A percentile compares a stretch with the other conserved stretches of the same genome.
Conservation (phyloP, 2,888 invertebrate species). For the Drosophila meridionalis region DNA sequence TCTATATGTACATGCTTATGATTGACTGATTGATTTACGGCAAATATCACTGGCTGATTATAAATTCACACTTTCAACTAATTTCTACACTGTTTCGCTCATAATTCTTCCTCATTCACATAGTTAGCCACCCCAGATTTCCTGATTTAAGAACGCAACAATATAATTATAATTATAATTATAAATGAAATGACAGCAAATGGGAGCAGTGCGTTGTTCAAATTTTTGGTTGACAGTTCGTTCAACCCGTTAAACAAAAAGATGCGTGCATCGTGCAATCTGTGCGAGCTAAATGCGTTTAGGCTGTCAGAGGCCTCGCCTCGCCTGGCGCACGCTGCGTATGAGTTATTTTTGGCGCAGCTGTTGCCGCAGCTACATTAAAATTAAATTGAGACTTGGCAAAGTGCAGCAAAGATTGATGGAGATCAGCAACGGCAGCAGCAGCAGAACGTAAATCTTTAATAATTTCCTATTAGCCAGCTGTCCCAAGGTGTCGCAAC, state of each 20-base stretch:
- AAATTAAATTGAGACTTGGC: constrained; percentile 32
- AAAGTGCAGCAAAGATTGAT: constrained; percentile 17
- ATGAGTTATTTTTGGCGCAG: constrained; percentile 59
- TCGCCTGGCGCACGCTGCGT: constrained; percentile 47
- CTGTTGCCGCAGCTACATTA: not conserved
- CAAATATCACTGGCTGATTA: not conserved
- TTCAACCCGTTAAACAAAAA: constrained; percentile 21
- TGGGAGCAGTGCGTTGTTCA: not conserved
- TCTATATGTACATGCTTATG: not conserved
- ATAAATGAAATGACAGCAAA: not conserved
- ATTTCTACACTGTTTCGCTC: not conserved
- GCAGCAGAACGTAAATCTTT: constrained; percentile 19
- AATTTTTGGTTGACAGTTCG: constrained; percentile 15
- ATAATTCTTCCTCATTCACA: not conserved
- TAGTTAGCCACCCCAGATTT: not conserved
- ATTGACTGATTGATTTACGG: not conserved
- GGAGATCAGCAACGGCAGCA: not conserved
- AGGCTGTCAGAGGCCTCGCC: constrained; percentile 7
- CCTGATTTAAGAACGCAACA: not conserved
- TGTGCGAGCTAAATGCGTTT: constrained; percentile 20
- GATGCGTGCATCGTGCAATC: constrained; percentile 2
- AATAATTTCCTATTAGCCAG: constrained; percentile 59
- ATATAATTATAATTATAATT: not conserved
- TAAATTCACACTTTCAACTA: not conserved
- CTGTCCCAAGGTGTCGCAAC: constrained; percentile 35